Percentiles rank a stretch among this genome's conserved stretches.
These are phyloP conservation scores for Mamestra brassicae DNA, from an alignment of 2,888 invertebrate genomes.

Conservation along the genomic window DNA sequence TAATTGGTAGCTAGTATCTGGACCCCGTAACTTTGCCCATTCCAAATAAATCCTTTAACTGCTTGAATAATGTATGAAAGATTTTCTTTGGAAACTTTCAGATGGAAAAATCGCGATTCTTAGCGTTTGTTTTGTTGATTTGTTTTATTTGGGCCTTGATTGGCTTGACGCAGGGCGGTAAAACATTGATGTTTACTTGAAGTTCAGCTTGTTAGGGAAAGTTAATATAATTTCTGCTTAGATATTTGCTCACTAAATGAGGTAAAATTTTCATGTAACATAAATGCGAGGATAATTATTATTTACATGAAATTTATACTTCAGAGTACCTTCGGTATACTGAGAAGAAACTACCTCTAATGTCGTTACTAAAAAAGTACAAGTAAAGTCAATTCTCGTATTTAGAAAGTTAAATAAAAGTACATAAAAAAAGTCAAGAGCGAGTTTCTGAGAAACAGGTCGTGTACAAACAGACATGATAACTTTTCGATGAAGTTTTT, in stretches of 20 bases:
- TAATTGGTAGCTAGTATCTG: constrained; percentile 82
- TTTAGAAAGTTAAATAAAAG: constrained; percentile 29
- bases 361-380: constrained; percentile 9
- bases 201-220: constrained; percentile 25
- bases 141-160: constrained; percentile 21
- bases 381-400: constrained; percentile 17
- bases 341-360: not conserved
- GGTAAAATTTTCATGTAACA: constrained; percentile 7
- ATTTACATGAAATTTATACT: not conserved
- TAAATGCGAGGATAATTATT: not conserved
- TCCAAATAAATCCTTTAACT: constrained; percentile 82
- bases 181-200: constrained; percentile 19
- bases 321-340: not conserved
- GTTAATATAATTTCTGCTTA: not conserved
- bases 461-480: constrained; percentile 72
- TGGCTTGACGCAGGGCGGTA: not conserved
- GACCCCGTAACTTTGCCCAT: constrained; percentile 79
- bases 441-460: constrained; percentile 64
- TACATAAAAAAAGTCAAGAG: constrained; percentile 39
- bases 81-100: constrained; percentile 54
- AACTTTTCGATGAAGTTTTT: constrained; percentile 73
- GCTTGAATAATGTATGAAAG: constrained; percentile 80
- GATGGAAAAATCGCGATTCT: constrained; percentile 45
- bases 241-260: constrained; percentile 19
- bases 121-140: constrained; percentile 34